A percentile compares a stretch with the other conserved stretches of the same genome.
Evolutionary conservation across 2,888 invertebrate species (phyloP).

Genomic region (Drosophila kambysellisi): DNA sequence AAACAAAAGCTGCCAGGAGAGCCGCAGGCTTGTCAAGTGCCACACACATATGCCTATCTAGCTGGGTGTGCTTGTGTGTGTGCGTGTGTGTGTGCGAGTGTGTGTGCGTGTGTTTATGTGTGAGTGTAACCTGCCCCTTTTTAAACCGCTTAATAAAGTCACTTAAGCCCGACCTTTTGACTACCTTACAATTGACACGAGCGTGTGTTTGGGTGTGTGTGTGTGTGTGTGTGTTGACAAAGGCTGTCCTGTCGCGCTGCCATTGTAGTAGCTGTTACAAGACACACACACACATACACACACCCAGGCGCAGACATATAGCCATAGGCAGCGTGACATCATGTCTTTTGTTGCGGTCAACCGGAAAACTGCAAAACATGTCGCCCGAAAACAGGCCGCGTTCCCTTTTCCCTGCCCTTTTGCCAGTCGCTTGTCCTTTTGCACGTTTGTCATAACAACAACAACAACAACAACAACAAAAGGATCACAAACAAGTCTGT

Average conservation of each 20-base stretch:
- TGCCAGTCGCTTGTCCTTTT: slow-evolving; percentile 36
- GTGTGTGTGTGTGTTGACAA: slow-evolving; percentile 50
- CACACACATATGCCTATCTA: slow-evolving; percentile 50
- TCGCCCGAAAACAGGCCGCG: slow-evolving; percentile 65
- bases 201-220: slow-evolving; percentile 31
- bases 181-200: slow-evolving; percentile 73
- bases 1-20: slow-evolving; percentile 48
- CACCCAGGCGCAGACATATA: neutral
- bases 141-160: slow-evolving; percentile 82
- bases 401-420: slow-evolving; percentile 48
- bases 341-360: slow-evolving; percentile 85
- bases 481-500: slow-evolving; percentile 82
- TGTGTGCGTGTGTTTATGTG: slow-evolving; percentile 26
- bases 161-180: slow-evolving; percentile 82
- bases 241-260: slow-evolving; percentile 69
- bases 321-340: slow-evolving; percentile 80
- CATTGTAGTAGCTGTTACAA: slow-evolving; percentile 69
- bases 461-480: slow-evolving; percentile 44
- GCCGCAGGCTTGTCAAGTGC: slow-evolving; percentile 60
- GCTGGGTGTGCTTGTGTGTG: neutral
- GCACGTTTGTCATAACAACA: slow-evolving; percentile 68
- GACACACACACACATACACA: slow-evolving; percentile 26
- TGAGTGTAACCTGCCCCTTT: slow-evolving; percentile 73
- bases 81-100: neutral
- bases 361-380: slow-evolving; percentile 83